Evolutionary conservation across 2,113 vertebrate species (phyloP).

Genomic region (Todiramphus saurophagus): DNA sequence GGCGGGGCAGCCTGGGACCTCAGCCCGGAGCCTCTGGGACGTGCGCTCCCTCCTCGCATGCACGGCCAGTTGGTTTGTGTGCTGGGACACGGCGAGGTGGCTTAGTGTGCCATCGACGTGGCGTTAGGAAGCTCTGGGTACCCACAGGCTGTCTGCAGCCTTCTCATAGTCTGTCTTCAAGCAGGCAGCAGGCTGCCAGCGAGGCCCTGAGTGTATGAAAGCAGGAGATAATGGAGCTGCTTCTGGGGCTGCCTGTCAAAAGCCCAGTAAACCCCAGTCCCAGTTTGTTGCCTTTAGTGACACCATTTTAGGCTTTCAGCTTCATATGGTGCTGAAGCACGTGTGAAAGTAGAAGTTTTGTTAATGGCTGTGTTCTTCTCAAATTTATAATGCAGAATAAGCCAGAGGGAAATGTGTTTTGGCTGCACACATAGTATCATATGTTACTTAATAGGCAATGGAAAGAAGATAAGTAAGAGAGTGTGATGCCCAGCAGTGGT

Average conservation of each 20-base stretch:
- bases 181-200: neutral
- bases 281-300: neutral
- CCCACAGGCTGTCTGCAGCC: neutral
- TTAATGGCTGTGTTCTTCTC: neutral
- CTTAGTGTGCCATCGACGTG: accelerated
- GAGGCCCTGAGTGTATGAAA: neutral
- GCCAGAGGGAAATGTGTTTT: neutral
- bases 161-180: neutral
- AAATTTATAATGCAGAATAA: neutral
- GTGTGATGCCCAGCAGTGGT: neutral
- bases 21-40: accelerated
- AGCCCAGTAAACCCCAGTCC: neutral
- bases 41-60: accelerated
- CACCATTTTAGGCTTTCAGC: neutral
- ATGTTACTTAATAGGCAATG: neutral
- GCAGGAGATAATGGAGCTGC: neutral
- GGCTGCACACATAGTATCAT: neutral
- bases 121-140: accelerated
- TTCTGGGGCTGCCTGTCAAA: neutral
- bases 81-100: accelerated
- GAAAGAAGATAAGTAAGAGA: neutral
- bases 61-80: neutral
- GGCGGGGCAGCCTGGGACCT: neutral
- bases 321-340: neutral
- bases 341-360: neutral